Percentiles rank a stretch among this genome's conserved stretches.
These are phyloP conservation scores for Aphodius sticticus DNA, from an alignment of 2,888 invertebrate genomes.

Conservation along the genomic window DNA sequence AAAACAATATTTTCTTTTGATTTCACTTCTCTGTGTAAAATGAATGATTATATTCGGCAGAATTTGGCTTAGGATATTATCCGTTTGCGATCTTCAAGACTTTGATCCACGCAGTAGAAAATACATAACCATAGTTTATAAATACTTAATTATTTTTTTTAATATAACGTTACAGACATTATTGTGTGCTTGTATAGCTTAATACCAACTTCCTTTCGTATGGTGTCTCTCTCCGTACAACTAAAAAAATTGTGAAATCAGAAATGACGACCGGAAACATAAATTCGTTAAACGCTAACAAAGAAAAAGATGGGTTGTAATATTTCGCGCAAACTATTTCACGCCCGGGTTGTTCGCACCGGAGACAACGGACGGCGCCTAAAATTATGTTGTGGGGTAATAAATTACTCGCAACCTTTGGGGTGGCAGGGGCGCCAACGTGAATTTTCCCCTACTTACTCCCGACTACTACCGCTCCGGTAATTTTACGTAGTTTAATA, in stretches of 20 bases:
- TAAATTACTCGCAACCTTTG: not conserved
- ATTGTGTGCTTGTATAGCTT: too few relatives aligned
- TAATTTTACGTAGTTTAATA: slow-evolving; percentile 24
- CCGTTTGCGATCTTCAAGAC: too few relatives aligned
- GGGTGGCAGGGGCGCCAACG: not conserved
- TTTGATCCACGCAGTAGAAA: too few relatives aligned
- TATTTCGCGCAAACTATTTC: not conserved
- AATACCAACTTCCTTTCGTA: too few relatives aligned
- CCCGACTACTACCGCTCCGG: not conserved
- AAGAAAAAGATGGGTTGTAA: slow-evolving; percentile 4
- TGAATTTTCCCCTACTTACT: not conserved
- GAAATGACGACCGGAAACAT: not conserved
- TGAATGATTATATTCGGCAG: too few relatives aligned
- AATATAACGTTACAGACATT: too few relatives aligned
- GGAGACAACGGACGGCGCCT: not conserved
- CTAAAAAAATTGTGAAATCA: not conserved
- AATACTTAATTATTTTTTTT: too few relatives aligned
- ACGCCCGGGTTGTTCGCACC: not conserved
- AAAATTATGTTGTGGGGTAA: slow-evolving; percentile 4
- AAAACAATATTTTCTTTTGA: too few relatives aligned
- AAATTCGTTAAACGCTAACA: not conserved
- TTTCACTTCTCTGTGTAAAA: too few relatives aligned
- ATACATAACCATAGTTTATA: too few relatives aligned
- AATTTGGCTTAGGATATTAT: too few relatives aligned
- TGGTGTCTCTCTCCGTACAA: too few relatives aligned